These are phyloP conservation scores for Ips typographus DNA, from an alignment of 1,140 invertebrate species.

Conservation along the genomic window DNA sequence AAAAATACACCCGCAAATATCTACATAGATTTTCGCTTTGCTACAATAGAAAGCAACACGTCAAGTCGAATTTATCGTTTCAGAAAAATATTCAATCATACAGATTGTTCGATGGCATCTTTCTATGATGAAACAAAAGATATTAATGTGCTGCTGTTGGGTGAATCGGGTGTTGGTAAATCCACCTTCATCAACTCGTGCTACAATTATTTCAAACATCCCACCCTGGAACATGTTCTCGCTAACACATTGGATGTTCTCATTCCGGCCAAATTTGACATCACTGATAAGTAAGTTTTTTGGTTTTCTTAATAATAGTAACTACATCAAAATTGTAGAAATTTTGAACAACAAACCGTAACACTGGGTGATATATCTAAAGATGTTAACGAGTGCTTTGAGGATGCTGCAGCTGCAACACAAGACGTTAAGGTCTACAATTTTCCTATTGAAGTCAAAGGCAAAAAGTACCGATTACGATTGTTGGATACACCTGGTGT, in stretches of 20 bases:
- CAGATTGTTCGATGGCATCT: no score
- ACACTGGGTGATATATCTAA: conserved; percentile 32
- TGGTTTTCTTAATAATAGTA: not conserved
- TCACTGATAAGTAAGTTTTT: conserved; percentile 29
- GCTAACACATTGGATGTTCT: conserved; percentile 34
- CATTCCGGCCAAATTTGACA: conserved; percentile 41
- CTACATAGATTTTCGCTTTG: no score
- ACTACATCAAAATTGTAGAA: not conserved
- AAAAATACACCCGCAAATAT: no score
- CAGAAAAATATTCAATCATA: no score
- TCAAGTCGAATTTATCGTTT: no score
- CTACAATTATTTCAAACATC: conserved; percentile 42
- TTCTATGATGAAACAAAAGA: conserved; percentile 12
- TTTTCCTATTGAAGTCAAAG: conserved; percentile 35
- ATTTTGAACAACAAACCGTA: conserved; percentile 29
- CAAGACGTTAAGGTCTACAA: conserved; percentile 44
- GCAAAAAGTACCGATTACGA: conserved; percentile 33
- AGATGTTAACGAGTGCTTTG: conserved; percentile 43
- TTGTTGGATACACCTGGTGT: conserved; percentile 48
- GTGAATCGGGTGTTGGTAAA: conserved; percentile 48
- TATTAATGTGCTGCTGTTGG: conserved; percentile 45
- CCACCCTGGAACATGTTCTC: conserved; percentile 35
- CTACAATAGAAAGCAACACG: no score
- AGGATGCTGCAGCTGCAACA: conserved; percentile 41
- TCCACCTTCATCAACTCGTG: conserved; percentile 48